Percentiles rank a stretch among this genome's conserved stretches.
These are phyloP conservation scores for Stenodera caucasica DNA, from an alignment of 2,888 invertebrate genomes.

Conservation along the genomic window DNA sequence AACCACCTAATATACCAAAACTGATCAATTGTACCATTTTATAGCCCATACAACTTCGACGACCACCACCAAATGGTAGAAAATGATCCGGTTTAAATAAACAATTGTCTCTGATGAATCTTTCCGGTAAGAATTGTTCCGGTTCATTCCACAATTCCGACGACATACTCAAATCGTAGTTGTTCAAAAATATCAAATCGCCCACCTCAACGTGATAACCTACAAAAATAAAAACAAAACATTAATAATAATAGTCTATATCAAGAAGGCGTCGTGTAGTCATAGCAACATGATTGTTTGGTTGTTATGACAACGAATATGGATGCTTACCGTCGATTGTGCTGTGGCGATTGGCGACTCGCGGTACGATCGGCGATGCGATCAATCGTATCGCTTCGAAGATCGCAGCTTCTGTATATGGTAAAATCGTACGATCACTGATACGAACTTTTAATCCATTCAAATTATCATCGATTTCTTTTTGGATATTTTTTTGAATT, in stretches of 20 bases:
- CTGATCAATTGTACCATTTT: conserved; percentile 65
- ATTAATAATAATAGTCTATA: no score
- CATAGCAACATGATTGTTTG: no score
- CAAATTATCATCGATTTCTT: conserved; percentile 57
- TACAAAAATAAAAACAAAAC: conserved; percentile 48
- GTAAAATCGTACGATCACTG: conserved; percentile 58
- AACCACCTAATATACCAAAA: conserved; percentile 59
- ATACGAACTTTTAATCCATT: conserved; percentile 44
- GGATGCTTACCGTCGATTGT: conserved; percentile 62
- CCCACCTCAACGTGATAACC: conserved; percentile 64
- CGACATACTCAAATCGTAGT: conserved; percentile 68
- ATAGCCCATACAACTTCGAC: conserved; percentile 69
- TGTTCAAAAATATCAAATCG: conserved; percentile 68
- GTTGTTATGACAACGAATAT: conserved; percentile 10
- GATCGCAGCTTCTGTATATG: conserved; percentile 64
- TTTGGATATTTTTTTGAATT: conserved; percentile 60
- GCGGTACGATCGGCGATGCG: conserved; percentile 69
- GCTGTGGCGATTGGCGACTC: conserved; percentile 66
- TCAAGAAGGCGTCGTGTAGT: no score
- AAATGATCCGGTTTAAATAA: conserved; percentile 66
- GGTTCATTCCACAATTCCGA: conserved; percentile 64
- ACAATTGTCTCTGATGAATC: conserved; percentile 62
- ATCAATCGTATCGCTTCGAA: conserved; percentile 66
- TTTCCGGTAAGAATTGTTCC: conserved; percentile 62
- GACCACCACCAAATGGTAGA: conserved; percentile 68